Conservation (phyloP, 2,113 vertebrate species). For the Elaphurus davidianus region DNA sequence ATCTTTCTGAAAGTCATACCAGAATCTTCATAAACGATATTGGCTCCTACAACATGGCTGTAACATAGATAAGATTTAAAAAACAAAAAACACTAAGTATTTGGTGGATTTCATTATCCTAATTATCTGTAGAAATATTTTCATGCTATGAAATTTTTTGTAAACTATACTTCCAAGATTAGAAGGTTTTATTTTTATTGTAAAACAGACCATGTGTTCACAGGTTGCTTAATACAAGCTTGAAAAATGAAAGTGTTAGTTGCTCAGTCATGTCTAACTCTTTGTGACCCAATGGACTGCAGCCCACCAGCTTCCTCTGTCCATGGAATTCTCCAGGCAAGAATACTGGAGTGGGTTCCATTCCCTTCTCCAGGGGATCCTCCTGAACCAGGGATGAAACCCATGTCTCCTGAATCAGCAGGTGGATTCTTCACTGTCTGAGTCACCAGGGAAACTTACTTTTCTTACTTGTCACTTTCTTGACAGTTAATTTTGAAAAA, state of each 20-base stretch:
- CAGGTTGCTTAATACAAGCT: neutral
- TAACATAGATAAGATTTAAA: neutral
- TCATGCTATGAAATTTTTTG: neutral
- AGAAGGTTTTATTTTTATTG: neutral
- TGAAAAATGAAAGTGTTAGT: neutral
- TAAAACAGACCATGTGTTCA: neutral
- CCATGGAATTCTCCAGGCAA: neutral
- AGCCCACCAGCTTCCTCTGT: neutral
- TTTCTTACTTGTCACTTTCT: neutral
- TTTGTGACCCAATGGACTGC: neutral
- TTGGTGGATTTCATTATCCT: neutral
- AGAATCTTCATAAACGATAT: neutral
- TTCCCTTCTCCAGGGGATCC: neutral
- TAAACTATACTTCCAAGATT: neutral
- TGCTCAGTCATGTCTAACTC: neutral
- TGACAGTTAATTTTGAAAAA: neutral
- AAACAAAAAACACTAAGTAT: fast-evolving
- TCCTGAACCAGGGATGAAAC: neutral
- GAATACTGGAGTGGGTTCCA: neutral
- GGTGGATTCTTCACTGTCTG: neutral
- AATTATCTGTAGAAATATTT: neutral
- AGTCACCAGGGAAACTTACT: neutral
- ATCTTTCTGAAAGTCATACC: neutral
- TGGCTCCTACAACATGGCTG: neutral
- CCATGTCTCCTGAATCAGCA: neutral